These are phyloP conservation scores for Vulpes vulpes DNA, from an alignment of 2,113 vertebrate genomes.

Conservation along the genomic window DNA sequence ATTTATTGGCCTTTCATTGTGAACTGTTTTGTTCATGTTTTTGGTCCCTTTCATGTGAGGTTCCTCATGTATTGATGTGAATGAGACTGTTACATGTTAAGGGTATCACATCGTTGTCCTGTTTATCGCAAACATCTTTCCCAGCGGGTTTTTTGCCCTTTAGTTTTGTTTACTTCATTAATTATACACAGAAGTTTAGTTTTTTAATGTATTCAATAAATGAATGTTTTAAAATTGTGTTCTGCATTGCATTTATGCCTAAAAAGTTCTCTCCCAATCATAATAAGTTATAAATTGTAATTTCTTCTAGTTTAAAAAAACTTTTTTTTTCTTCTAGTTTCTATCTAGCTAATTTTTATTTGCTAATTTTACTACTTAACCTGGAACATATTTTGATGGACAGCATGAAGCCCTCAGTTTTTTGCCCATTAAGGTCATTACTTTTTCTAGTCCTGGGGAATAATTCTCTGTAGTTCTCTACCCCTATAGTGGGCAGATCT, in stretches of 20 bases:
- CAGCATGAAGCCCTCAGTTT: not conserved
- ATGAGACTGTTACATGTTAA: not conserved
- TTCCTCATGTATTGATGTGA: not conserved
- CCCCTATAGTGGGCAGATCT: not conserved
- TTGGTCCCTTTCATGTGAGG: not conserved
- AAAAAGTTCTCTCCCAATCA: not conserved
- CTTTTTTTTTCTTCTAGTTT: not conserved
- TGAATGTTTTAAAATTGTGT: not conserved
- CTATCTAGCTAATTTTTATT: not conserved
- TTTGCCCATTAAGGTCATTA: not conserved
- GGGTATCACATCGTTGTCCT: not conserved
- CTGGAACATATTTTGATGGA: not conserved
- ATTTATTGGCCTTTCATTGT: not conserved
- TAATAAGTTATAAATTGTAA: not conserved
- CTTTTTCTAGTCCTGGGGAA: not conserved
- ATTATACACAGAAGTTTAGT: not conserved
- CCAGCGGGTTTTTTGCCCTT: slow-evolving; percentile 16
- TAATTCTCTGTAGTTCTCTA: not conserved
- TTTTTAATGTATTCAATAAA: not conserved
- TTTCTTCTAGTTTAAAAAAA: not conserved
- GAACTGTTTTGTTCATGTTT: not conserved
- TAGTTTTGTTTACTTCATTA: slow-evolving; percentile 11
- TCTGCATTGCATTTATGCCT: not conserved
- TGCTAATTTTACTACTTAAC: not conserved
- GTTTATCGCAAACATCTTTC: not conserved